These are phyloP conservation scores for Macropis europaea DNA, from an alignment of 2,888 invertebrate species.

Conservation along the genomic window DNA sequence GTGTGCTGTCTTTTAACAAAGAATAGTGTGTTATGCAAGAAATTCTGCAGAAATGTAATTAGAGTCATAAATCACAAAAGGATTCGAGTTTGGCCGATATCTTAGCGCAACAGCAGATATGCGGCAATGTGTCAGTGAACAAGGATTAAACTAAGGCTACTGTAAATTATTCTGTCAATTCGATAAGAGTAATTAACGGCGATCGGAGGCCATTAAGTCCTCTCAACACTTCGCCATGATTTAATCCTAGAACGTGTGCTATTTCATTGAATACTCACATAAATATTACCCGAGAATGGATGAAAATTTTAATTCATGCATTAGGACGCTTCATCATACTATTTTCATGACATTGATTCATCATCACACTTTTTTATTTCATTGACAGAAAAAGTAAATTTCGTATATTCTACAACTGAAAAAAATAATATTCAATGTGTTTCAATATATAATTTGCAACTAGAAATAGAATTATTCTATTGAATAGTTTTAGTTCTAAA, in stretches of 20 bases:
- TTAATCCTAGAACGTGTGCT: not conserved
- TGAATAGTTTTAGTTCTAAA: no score
- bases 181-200: slow-evolving; percentile 35
- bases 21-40: not conserved
- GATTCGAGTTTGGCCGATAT: not conserved
- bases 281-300: not conserved
- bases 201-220: slow-evolving; percentile 18
- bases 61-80: slow-evolving; percentile 23
- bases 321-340: no score
- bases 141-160: slow-evolving; percentile 26
- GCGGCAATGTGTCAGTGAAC: not conserved
- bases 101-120: slow-evolving; percentile 11
- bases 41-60: not conserved
- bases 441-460: no score
- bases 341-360: no score
- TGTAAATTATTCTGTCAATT: slow-evolving; percentile 36
- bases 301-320: not conserved
- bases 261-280: not conserved
- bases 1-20: no score
- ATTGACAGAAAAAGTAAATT: no score
- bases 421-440: no score
- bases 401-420: no score
- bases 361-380: no score
- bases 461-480: no score
- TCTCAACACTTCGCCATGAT: not conserved